Evolutionary conservation across 2,888 invertebrate genomes (phyloP).

Genomic region (Metellina segmentata): DNA sequence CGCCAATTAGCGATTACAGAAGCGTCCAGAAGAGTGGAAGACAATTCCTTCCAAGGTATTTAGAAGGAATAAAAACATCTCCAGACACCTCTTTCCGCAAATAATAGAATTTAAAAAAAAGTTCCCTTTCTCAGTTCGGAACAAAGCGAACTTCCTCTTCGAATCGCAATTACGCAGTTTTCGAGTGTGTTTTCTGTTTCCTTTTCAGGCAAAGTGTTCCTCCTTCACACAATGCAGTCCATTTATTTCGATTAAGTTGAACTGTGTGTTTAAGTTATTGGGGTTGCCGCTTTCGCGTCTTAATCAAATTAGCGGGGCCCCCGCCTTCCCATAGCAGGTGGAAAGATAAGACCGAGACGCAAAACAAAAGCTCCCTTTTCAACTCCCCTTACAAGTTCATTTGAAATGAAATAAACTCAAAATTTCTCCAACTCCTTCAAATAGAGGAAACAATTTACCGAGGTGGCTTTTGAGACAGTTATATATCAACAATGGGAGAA

Average conservation of each 20-base stretch:
- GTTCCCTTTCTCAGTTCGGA: not conserved
- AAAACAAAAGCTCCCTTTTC: constrained; percentile 43
- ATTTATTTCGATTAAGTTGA: constrained; percentile 53
- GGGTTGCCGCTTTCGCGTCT: constrained; percentile 4
- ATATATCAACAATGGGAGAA: constrained; percentile 39
- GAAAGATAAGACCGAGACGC: constrained; percentile 32
- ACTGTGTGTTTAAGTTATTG: constrained; percentile 33
- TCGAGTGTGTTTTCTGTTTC: constrained; percentile 1
- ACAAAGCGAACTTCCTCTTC: not conserved
- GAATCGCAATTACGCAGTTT: constrained; percentile 45
- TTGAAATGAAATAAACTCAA: constrained; percentile 48
- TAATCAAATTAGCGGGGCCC: constrained; percentile 47
- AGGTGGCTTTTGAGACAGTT: constrained; percentile 39
- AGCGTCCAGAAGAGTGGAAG: not conserved
- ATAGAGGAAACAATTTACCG: constrained; percentile 33
- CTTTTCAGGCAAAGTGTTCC: not conserved
- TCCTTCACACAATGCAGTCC: not conserved
- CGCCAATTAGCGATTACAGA: not conserved
- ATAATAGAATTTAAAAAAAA: not conserved
- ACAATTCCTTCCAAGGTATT: not conserved
- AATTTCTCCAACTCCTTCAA: constrained; percentile 5
- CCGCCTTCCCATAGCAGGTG: constrained; percentile 29
- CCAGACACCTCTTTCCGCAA: not conserved
- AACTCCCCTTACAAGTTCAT: constrained; percentile 23
- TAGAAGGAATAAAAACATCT: not conserved